These are phyloP conservation scores for Drosophila setifemur DNA, from an alignment of 1,140 invertebrate genomes.

Conservation along the genomic window DNA sequence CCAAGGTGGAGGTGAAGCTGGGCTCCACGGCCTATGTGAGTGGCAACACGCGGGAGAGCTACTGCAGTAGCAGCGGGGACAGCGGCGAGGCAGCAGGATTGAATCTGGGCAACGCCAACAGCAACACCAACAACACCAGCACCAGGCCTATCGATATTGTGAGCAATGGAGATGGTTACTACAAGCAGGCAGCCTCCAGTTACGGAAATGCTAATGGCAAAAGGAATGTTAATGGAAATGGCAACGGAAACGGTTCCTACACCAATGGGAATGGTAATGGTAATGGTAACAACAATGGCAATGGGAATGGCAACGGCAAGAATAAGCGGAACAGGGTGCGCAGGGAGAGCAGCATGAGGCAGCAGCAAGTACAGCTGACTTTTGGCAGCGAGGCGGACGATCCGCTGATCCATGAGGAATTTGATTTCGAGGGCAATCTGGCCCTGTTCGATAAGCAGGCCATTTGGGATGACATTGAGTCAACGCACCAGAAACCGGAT, in stretches of 20 bases:
- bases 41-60: slow-evolving; percentile 45
- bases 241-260: slow-evolving; percentile 36
- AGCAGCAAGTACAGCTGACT: slow-evolving; percentile 66
- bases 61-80: slow-evolving; percentile 63
- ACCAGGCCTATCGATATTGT: slow-evolving; percentile 75
- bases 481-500: slow-evolving; percentile 86
- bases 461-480: slow-evolving; percentile 88
- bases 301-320: slow-evolving; percentile 49
- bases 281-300: background rate
- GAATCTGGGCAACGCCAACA: slow-evolving; percentile 9
- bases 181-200: slow-evolving; percentile 36
- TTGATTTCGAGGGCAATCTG: slow-evolving; percentile 97
- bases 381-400: slow-evolving; percentile 82
- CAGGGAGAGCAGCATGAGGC: slow-evolving; percentile 63
- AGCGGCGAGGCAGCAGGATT: slow-evolving; percentile 33
- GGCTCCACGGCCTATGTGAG: slow-evolving; percentile 41
- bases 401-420: slow-evolving; percentile 87
- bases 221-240: slow-evolving; percentile 37
- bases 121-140: background rate
- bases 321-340: slow-evolving; percentile 60
- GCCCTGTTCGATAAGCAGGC: slow-evolving; percentile 94
- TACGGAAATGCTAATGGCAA: slow-evolving; percentile 31
- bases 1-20: slow-evolving; percentile 78
- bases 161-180: slow-evolving; percentile 43
- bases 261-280: slow-evolving; percentile 45